Conservation (phyloP, 2,113 vertebrate genomes). For the Crotophaga sulcirostris region DNA sequence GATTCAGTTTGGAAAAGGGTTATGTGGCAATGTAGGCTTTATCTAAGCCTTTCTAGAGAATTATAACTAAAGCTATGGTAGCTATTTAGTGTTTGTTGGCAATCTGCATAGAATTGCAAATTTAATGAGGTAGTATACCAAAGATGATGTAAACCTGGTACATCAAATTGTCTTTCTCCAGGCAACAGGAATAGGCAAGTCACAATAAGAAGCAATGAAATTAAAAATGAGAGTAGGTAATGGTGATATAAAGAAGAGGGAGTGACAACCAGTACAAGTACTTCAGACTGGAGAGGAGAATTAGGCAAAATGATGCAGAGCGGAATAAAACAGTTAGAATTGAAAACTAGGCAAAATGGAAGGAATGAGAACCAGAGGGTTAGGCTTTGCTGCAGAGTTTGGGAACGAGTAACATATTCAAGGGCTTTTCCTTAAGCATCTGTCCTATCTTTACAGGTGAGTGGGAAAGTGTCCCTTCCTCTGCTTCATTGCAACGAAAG, state of each 20-base stretch:
- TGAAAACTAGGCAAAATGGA: neutral
- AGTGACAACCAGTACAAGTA: neutral
- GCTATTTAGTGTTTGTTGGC: neutral
- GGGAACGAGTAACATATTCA: neutral
- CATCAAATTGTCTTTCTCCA: neutral
- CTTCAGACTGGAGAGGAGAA: neutral
- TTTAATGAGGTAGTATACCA: neutral
- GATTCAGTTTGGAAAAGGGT: neutral
- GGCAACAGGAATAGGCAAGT: neutral
- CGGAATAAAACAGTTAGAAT: neutral
- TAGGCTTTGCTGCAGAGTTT: neutral
- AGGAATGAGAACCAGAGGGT: neutral
- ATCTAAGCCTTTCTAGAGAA: neutral
- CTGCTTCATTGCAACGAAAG: neutral
- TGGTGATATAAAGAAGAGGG: neutral
- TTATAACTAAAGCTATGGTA: neutral
- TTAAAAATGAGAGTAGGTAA: neutral
- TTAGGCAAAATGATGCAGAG: neutral
- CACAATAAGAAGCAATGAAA: neutral
- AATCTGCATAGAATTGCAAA: neutral
- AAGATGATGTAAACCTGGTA: neutral
- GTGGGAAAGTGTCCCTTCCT: neutral
- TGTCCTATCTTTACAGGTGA: neutral
- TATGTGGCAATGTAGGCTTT: neutral
- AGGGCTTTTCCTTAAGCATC: neutral